Base-by-base conservation (phyloP, 2,797 vertebrate species). In the Hypotaenidia philippensis region DNA sequence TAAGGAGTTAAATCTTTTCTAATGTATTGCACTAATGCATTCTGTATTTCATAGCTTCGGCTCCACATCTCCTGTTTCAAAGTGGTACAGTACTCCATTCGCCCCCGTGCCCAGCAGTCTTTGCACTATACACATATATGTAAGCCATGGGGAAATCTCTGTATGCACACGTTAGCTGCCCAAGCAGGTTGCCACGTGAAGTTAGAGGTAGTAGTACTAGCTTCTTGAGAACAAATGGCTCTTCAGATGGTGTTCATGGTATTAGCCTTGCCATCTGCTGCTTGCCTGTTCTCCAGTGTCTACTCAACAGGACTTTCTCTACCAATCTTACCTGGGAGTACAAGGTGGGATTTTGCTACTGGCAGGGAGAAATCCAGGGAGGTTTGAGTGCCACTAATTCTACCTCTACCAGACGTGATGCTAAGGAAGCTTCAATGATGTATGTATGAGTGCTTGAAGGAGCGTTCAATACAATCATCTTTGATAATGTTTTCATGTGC, bases 1-100 rank as follows among this genome's bases (percentile, higher is more conserved):
- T 91, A 85, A 85, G 45, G 75, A 80, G 38, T 72, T 82, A 82
- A 82, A n/a, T 84, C 29, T 95, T 87, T 90, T 80, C 59, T 95
- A 40, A 95, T 31, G 38, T 85, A 75, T 95, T 93, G 92, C 94
- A 97, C 90, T 97, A 96, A 92, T 77, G 34, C 61, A 66, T 95
- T 95, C 96, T 83, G 63, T 94, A 92, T 92, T 94, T 93, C 65
- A 29, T 78, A 89, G 56, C 68, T 94, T 86, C 66, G 79, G 77
- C 74, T 93, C 64, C 64, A 89, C 63, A 68, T 68, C 32, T 89
- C 36, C 25, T 90, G 71, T 88, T 87, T 97, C 29, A 3, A 66
- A 87, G 68, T 90, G 89, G 83, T 94, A 89, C 93, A 89, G 27
- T 81, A 84, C 50, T 92, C 69, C 15, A 25, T 83, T 91, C 5